phyloP scores from a whole-genome alignment of 2,797 vertebrate species.

The Streptopelia turtur region DNA sequence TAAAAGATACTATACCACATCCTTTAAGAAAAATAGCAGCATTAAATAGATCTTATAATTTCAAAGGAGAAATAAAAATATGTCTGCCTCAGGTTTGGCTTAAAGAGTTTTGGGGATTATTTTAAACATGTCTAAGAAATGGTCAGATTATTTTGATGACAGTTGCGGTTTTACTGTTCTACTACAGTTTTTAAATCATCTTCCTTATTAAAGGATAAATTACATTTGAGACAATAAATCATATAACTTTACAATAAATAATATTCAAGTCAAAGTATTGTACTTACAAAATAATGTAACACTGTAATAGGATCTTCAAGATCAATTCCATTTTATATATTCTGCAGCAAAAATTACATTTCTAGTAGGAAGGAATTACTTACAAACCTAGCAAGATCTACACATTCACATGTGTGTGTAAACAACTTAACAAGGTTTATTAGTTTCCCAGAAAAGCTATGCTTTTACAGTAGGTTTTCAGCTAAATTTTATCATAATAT shows the following conservation, averaged over 20 bases:
- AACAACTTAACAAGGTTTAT: slow-evolving; percentile 79
- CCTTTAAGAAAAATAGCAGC: slow-evolving; percentile 57
- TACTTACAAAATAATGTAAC: slow-evolving; percentile 80
- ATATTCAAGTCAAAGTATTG: slow-evolving; percentile 65
- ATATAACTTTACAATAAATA: slow-evolving; percentile 72
- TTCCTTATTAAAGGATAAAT: slow-evolving; percentile 57
- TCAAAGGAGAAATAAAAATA: slow-evolving; percentile 49
- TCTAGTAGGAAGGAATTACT: slow-evolving; percentile 78
- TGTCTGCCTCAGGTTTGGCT: slow-evolving; percentile 12
- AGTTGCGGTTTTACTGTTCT: slow-evolving; percentile 32
- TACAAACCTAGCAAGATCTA: slow-evolving; percentile 80
- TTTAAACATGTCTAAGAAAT: slow-evolving; percentile 50
- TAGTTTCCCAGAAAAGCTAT: slow-evolving; percentile 77
- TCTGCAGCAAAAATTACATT: slow-evolving; percentile 82
- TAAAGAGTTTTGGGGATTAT: slow-evolving; percentile 28
- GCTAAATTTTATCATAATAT: slow-evolving; percentile 72
- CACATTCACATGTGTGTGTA: slow-evolving; percentile 78
- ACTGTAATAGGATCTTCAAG: slow-evolving; percentile 70
- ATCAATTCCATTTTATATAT: slow-evolving; percentile 74
- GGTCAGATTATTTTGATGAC: slow-evolving; percentile 24
- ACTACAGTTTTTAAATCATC: slow-evolving; percentile 38
- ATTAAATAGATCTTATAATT: slow-evolving; percentile 38
- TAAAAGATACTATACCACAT: slow-evolving; percentile 14
- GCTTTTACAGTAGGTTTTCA: slow-evolving; percentile 69
- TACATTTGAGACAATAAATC: slow-evolving; percentile 67